Base-by-base conservation (phyloP, 2,797 vertebrate genomes). In the Semotilus atromaculatus region DNA sequence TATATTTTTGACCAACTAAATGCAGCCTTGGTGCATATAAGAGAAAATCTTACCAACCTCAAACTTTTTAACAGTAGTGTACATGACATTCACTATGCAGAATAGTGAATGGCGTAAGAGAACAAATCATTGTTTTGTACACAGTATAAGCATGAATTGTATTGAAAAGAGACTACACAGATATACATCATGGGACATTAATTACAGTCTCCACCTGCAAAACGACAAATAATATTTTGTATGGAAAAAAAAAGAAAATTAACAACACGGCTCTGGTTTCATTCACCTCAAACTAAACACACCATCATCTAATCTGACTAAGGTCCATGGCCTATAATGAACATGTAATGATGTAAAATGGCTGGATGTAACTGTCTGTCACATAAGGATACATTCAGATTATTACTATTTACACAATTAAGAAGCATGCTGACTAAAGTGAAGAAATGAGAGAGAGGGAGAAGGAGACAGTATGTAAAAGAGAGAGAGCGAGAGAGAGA, bases 381-480 rank as follows among this genome's bases (percentile, higher is more conserved):
- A 58, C 34, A 68, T 48, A 76, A 53, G 2, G 34, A 76, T 66
- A 48, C 48, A 53, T 14, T 67, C 18, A 68, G 45, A 55, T 55
- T 16, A 19, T 48, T 48, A 60, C 68, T 55, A 34, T 55, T 45
- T 26, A 78, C 6, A 40, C 53, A 64, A 67, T 80, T 79, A 62
- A 66, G 29, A 36, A 67, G 40, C 62, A 67, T 48, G 62, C 29
- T 36, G 40, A 67, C 64, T 36, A 23, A 40, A 66, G 18, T 23
- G 8, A 31, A 73, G 72, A 13, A 40, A n/a, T 62, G 16, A 74
- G 82, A 88, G 29, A 73, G 16, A 79, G 43, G 77, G 66, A 87
- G 76, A 73, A 82, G 21, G 40, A 51, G 66, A 58, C 19, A 82
- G 70, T 71, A 45, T 48, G 51, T 79, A 26, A 82, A 31, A 74